Percentiles rank a stretch among this genome's conserved stretches.
Conservation (phyloP, 2,797 vertebrate species). For the Notolabrus celidotus region DNA sequence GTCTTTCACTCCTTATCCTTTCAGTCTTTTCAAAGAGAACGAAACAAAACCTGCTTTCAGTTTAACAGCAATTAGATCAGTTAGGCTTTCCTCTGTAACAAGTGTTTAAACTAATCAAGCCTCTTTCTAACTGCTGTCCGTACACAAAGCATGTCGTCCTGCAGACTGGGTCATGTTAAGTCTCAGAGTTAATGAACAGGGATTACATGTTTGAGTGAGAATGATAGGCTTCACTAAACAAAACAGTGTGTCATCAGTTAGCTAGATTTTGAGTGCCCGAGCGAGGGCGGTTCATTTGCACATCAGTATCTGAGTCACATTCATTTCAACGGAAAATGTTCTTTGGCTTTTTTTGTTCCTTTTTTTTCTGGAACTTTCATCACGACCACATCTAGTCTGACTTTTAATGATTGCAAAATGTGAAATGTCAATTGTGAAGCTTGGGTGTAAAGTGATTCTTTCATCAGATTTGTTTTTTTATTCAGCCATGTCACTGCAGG, state of each 20-base stretch:
- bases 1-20: not conserved
- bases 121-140: not conserved
- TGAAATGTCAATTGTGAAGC: not conserved
- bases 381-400: not conserved
- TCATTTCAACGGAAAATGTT: not conserved
- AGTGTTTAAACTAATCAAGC: conserved; percentile 11
- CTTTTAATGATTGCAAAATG: conserved; percentile 1
- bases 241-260: conserved; percentile 48
- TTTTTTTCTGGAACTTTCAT: not conserved
- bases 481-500: not conserved
- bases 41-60: not conserved
- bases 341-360: not conserved
- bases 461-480: not conserved
- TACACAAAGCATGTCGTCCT: not conserved
- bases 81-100: not conserved
- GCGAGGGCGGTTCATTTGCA: not conserved
- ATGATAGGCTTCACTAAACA: not conserved
- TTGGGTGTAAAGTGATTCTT: not conserved
- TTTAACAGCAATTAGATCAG: not conserved
- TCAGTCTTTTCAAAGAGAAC: not conserved
- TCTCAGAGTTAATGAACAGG: not conserved
- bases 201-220: not conserved
- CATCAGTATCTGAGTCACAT: conserved; percentile 42
- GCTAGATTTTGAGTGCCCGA: not conserved
- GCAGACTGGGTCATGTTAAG: not conserved